A percentile compares a stretch with the other conserved stretches of the same genome.
Conservation (phyloP, 2,797 vertebrate genomes). For the Pelobates cultripes region DNA sequence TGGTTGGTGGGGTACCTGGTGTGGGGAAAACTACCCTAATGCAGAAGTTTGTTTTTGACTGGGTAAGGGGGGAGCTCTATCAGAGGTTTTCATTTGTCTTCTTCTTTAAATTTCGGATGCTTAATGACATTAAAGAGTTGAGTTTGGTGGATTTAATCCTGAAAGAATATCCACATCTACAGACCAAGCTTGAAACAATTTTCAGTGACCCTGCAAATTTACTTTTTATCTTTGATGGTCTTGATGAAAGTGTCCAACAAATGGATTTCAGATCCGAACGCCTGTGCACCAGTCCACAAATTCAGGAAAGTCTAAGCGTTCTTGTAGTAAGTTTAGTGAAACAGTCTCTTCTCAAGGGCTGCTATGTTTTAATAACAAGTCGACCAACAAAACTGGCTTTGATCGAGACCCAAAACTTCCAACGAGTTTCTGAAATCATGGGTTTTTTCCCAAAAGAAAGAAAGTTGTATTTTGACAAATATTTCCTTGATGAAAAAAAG, state of each 20-base stretch:
- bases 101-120: slow-evolving; percentile 63
- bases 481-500: slow-evolving; percentile 62
- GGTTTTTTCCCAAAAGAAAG: slow-evolving; percentile 74
- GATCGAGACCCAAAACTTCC: slow-evolving; percentile 18
- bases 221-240: slow-evolving; percentile 74
- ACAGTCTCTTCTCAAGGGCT: slow-evolving; percentile 68
- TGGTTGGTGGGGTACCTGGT: slow-evolving; percentile 63
- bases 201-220: slow-evolving; percentile 63
- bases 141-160: slow-evolving; percentile 67
- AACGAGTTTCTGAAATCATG: slow-evolving; percentile 58
- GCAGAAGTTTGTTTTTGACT: slow-evolving; percentile 71
- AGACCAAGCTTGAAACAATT: slow-evolving; percentile 30
- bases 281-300: slow-evolving; percentile 58
- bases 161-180: slow-evolving; percentile 48
- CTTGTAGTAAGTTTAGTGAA: slow-evolving; percentile 71
- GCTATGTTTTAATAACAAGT: slow-evolving; percentile 67
- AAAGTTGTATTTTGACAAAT: slow-evolving; percentile 63
- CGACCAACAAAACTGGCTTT: slow-evolving; percentile 40
- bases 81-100: slow-evolving; percentile 69
- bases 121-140: slow-evolving; percentile 50
- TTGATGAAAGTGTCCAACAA: slow-evolving; percentile 63
- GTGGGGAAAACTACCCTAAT: slow-evolving; percentile 74
- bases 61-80: slow-evolving; percentile 64
- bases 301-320: slow-evolving; percentile 50
- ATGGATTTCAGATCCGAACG: slow-evolving; percentile 56